These are phyloP conservation scores for Stenotaenia linearis DNA, from an alignment of 2,888 invertebrate species.

Conservation along the genomic window DNA sequence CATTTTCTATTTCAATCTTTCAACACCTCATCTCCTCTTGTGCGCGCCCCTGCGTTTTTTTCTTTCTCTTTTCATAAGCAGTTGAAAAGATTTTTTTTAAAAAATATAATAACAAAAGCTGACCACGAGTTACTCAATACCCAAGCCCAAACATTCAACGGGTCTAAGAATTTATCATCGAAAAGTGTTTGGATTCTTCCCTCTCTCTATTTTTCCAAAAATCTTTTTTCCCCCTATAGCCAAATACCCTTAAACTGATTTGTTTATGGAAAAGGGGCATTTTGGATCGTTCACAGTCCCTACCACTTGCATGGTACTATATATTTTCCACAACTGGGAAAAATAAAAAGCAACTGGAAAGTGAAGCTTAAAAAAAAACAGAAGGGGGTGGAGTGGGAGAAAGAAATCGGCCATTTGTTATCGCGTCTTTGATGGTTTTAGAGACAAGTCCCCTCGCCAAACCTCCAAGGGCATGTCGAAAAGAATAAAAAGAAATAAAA, in stretches of 20 bases:
- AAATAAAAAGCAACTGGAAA: conserved; percentile 26
- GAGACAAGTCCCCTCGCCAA: not conserved
- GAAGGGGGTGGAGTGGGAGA: not conserved
- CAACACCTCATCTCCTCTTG: conserved; percentile 9
- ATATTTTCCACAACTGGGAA: conserved; percentile 26
- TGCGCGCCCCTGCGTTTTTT: not conserved
- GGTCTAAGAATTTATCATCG: not conserved
- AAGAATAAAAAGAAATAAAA: not conserved
- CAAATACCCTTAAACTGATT: conserved; percentile 27
- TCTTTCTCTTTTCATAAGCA: not conserved
- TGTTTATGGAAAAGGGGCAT: conserved; percentile 26
- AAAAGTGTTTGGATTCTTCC: conserved; percentile 6
- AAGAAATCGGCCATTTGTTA: conserved; percentile 17
- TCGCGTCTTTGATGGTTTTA: conserved; percentile 27
- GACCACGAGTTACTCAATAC: conserved; percentile 1
- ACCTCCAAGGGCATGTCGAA: conserved; percentile 19
- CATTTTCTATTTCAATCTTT: conserved; percentile 12
- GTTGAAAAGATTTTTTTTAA: not conserved
- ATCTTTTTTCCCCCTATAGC: not conserved
- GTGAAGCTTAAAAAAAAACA: not conserved
- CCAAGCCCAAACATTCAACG: not conserved
- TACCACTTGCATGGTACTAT: conserved; percentile 9
- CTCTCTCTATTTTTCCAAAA: conserved; percentile 13
- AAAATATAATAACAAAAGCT: conserved; percentile 1
- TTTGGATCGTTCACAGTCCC: not conserved